A percentile compares a stretch with the other conserved stretches of the same genome.
phyloP scores from a whole-genome alignment of 2,113 vertebrate genomes.

The Chlorodrepanis virens region DNA sequence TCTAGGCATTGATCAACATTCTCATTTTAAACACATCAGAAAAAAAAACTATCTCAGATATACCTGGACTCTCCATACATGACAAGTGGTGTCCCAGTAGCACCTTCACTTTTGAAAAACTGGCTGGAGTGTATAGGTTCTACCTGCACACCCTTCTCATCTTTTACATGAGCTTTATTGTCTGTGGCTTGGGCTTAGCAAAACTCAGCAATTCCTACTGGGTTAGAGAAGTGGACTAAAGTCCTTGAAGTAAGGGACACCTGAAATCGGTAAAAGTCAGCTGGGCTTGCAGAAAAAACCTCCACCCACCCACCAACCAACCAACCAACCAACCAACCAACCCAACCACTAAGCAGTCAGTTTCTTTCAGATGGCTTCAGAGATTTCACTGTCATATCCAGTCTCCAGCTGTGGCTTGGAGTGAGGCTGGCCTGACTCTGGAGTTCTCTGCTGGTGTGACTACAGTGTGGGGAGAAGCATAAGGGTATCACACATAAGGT shows the following conservation, averaged over 20 bases:
- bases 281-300: not conserved
- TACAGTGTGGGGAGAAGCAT: not conserved
- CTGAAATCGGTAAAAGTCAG: not conserved
- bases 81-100: not conserved
- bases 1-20: not conserved
- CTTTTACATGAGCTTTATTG: not conserved
- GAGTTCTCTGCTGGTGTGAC: not conserved
- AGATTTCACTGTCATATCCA: not conserved
- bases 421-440: not conserved
- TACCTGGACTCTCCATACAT: not conserved
- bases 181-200: not conserved
- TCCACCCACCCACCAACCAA: not conserved
- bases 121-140: fast-evolving
- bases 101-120: not conserved
- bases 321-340: not conserved
- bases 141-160: not conserved
- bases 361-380: not conserved
- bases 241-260: not conserved
- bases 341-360: not conserved
- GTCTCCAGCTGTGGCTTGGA: not conserved
- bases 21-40: not conserved
- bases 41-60: not conserved
- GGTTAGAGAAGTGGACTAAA: not conserved
- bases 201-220: not conserved
- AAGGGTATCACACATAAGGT: not conserved